These are phyloP conservation scores for Ostrea denselamellosa DNA, from an alignment of 1,140 invertebrate genomes.

Conservation along the genomic window DNA sequence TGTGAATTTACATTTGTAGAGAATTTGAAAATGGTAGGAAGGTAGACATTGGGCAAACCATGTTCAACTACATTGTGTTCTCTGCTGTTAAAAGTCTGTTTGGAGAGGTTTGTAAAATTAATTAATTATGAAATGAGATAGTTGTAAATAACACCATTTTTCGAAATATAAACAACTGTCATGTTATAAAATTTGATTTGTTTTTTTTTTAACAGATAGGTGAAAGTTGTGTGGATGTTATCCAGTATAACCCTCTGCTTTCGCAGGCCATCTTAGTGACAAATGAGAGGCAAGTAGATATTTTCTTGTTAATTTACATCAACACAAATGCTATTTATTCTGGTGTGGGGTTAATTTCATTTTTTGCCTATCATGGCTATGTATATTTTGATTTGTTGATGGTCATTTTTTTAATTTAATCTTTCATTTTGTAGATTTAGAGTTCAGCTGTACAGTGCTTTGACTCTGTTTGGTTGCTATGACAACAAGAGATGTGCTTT, in stretches of 20 bases:
- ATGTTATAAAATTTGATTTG: not conserved
- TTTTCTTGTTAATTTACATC: not conserved
- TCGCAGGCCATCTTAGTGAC: not conserved
- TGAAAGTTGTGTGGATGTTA: not conserved
- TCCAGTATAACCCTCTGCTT: not conserved
- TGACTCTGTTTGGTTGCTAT: not conserved
- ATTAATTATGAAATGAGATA: not conserved
- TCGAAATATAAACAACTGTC: not conserved
- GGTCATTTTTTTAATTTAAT: not conserved
- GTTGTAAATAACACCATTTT: not conserved
- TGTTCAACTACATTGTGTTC: not conserved
- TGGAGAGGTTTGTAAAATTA: not conserved
- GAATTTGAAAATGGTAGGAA: not conserved
- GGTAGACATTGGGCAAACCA: not conserved
- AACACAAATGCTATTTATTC: not conserved
- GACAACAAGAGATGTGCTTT: slow-evolving; percentile 22
- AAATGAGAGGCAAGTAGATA: not conserved
- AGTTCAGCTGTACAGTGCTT: not conserved
- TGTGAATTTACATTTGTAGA: not conserved
- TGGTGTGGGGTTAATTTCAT: too few relatives aligned
- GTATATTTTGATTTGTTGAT: not conserved
- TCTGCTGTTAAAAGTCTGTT: not conserved
- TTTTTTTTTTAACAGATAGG: not conserved
- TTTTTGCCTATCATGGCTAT: not conserved
- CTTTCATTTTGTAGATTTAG: not conserved